Base-by-base conservation (phyloP, 2,888 invertebrate species). In the Quadriops clusia region DNA sequence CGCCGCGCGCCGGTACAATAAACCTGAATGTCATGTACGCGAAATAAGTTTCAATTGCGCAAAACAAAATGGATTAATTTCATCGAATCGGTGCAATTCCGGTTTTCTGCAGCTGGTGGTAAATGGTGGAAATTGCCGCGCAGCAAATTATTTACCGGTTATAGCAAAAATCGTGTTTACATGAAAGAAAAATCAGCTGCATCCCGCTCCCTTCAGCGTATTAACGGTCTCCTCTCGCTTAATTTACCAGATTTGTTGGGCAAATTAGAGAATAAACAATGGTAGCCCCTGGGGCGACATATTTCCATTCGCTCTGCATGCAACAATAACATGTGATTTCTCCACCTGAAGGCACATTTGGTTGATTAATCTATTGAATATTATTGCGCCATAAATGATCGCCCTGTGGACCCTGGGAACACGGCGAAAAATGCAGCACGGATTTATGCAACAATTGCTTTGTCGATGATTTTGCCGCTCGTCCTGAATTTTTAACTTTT, bases 271-370 rank as follows among this genome's bases (percentile, higher is more conserved):
- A 23, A 33, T 36, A 36, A 36, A 38, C 36, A 36, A 38, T 36
- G 29, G 28, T 26, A 12, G 13, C 2, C 14, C 30, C 32, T 30
- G 22, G 25, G 37, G 28, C 15, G 23, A 5, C 36, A 34, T 35
- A 48, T 48, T 49, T 46, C 45, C 48, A 46, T 46, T 42, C 36
- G 37, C 31, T 41, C 38, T 40, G 45, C 40, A 43, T 45, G 45
- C 44, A 49, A 49, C 49, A 47, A 48, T 49, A 50, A 46, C 47
- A 45, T 44, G 46, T 49, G 49, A 50, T 49, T 48, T 40, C 36
- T 41, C 38, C 25, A 40, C 48, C 51, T 45, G 35, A 34, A 40
- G 45, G 49, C 44, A 40, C 38, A 43, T 42, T 45, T 39, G 41
- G 40, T 37, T 46, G 47, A 47, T 50, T 46, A 46, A 44, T 47